A percentile compares a stretch with the other conserved stretches of the same genome.
Evolutionary conservation across 2,888 invertebrate genomes (phyloP).

Genomic region (Pollenia labialis): DNA sequence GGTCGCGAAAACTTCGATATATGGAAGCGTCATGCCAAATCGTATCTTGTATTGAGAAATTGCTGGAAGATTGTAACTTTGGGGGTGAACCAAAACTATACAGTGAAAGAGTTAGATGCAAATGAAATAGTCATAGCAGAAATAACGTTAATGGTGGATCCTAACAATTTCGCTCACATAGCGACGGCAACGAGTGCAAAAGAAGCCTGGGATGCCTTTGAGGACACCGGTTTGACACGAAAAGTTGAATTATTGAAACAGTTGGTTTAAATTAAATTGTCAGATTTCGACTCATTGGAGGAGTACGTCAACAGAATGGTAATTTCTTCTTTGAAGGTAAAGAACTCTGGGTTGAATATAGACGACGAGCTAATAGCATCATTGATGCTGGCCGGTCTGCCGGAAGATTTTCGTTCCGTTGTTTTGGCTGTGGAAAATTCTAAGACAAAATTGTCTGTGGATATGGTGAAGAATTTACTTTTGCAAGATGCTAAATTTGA

Average conservation of each 20-base stretch:
- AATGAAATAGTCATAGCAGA: neutral
- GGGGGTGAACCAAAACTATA: no score
- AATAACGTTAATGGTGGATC: conserved; percentile 15
- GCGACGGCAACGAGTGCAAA: no score
- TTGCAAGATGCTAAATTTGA: conserved; percentile 72
- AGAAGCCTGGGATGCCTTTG: conserved; percentile 8
- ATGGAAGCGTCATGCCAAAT: no score
- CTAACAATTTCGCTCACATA: neutral
- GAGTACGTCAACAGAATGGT: accelerated
- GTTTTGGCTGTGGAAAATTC: conserved; percentile 56
- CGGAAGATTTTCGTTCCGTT: conserved; percentile 52
- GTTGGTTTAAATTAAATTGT: neutral
- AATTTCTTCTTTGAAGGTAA: no score
- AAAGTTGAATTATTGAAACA: neutral
- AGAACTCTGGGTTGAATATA: no score
- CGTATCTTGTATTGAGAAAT: no score
- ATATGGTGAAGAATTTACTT: conserved; percentile 66
- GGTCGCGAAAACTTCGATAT: no score
- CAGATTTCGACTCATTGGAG: neutral
- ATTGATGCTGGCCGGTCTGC: accelerated
- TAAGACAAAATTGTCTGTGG: neutral
- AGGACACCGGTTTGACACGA: neutral
- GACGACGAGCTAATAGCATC: no score
- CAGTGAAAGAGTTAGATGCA: neutral
- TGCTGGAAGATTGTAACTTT: no score